A percentile compares a stretch with the other conserved stretches of the same genome.
These are phyloP conservation scores for Mimumesa dahlbomi DNA, from an alignment of 2,888 invertebrate genomes.

Conservation along the genomic window DNA sequence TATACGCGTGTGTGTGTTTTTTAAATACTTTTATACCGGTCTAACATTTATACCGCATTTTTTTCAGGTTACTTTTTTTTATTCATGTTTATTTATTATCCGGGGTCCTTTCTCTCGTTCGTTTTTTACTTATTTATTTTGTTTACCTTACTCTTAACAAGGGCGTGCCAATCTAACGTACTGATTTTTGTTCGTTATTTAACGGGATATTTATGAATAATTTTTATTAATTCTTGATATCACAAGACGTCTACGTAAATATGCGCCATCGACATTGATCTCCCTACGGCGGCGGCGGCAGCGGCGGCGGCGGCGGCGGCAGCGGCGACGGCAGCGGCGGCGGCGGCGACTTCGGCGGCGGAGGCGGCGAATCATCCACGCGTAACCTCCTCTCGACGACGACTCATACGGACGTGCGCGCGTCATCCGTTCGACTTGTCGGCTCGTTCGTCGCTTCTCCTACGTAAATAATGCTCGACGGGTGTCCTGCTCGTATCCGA, in stretches of 20 bases:
- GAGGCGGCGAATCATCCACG: conserved; percentile 17
- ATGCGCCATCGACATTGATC: conserved; percentile 45
- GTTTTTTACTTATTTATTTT: conserved; percentile 9
- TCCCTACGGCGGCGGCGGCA: no score
- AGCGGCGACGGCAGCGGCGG: no score
- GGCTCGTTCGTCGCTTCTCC: conserved; percentile 17
- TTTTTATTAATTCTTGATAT: conserved; percentile 67
- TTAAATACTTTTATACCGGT: conserved; percentile 9
- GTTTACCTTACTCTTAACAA: conserved; percentile 31
- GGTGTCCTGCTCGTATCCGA: conserved; percentile 10
- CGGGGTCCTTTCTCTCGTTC: conserved; percentile 33
- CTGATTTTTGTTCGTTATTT: conserved; percentile 42
- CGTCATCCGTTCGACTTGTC: conserved; percentile 47
- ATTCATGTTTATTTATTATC: conserved; percentile 28
- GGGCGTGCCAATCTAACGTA: conserved; percentile 50
- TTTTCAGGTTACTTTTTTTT: conserved; percentile 10
- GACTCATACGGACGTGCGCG: conserved; percentile 48
- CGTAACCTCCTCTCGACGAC: conserved; percentile 23
- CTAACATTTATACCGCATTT: conserved; percentile 30
- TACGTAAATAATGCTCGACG: not conserved
- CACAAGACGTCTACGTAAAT: conserved; percentile 68
- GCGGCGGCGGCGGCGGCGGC: no score
- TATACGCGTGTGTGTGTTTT: no score
- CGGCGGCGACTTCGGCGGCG: no score
- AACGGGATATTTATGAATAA: conserved; percentile 64